Conservation (phyloP, 2,113 vertebrate genomes). For the Stercorarius parasiticus region DNA sequence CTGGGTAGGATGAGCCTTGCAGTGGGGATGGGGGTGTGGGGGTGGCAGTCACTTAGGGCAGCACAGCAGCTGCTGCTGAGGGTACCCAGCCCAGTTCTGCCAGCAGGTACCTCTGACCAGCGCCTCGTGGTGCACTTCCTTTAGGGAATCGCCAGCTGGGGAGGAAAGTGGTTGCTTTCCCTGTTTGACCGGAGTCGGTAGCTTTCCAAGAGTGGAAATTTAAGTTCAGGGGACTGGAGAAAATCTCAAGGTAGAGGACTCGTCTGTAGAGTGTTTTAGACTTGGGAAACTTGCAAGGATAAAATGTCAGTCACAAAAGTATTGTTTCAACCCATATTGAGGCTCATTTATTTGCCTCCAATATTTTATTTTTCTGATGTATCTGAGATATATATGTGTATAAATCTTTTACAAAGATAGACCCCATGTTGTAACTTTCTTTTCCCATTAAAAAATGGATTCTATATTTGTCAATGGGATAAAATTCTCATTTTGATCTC, state of each 20-base stretch:
- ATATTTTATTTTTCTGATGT: constrained; percentile 32
- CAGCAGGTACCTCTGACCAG: not conserved
- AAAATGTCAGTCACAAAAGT: constrained; percentile 25
- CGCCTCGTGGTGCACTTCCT: not conserved
- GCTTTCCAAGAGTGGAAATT: not conserved
- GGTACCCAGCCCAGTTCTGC: not conserved
- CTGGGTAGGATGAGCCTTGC: not conserved
- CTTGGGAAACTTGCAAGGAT: constrained; percentile 44
- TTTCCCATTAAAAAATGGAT: constrained; percentile 46
- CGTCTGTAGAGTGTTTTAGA: not conserved
- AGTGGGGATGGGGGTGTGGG: not conserved
- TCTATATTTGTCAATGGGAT: constrained; percentile 44
- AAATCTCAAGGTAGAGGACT: not conserved
- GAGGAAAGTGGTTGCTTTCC: not conserved
- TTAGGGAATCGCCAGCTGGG: not conserved
- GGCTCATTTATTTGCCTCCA: not conserved
- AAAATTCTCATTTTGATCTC: constrained; percentile 66
- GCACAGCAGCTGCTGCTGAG: not conserved
- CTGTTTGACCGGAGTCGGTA: not conserved
- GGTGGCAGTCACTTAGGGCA: not conserved
- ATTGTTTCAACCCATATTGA: constrained; percentile 2
- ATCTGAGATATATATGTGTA: not conserved
- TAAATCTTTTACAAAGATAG: constrained; percentile 27
- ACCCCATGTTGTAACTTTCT: not conserved
- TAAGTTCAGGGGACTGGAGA: not conserved